Base-by-base conservation (phyloP, 2,113 vertebrate species). In the Gadus macrocephalus region DNA sequence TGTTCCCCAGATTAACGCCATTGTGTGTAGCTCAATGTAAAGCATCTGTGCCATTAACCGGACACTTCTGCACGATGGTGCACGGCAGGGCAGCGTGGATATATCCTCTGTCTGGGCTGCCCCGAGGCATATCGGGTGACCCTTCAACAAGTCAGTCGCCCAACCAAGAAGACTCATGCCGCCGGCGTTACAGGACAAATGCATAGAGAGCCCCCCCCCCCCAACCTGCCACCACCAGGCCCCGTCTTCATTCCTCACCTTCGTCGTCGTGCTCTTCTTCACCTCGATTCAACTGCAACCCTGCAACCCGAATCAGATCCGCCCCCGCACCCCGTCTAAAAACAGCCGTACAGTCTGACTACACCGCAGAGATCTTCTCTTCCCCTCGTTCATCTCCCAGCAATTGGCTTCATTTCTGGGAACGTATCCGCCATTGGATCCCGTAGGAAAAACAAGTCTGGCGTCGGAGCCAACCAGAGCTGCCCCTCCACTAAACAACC, bases 251-350 rank as follows among this genome's bases (percentile, higher is more conserved):
- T 67, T 75, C 55, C 22, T 38, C 38, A 66, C 25, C 35, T 22
- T 12, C 42, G 42, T 49, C 42, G 11, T 49, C 42, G 2, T 49
- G 42, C 9, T 14, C 42, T 49, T 49, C 42, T 49, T 49, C 42
- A n/a, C 28, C 67, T 31, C 22, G 42, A 63, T 65, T 38, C 67
- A 71, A 28, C 68, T 69, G 76, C 70, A 38, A 69, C 74, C 38
- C 68, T 69, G 76, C 70, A 81, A 74, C 63, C 67, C 2, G 69
- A 63, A 66, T 69, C 71, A 62, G 20, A 49, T 2, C 5, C 42
- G 11, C 42, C 42, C 42, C 42, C 42, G 55, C 53, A 63, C 55
- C 56, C n/a, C 55, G 69, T 81, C 77, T 79, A 76, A 71, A 78
- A 76, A 80, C 74, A 71, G 74, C 72, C 72, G 8, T 64, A 25